A percentile compares a stretch with the other conserved stretches of the same genome.
Conservation (phyloP, 2,797 vertebrate species). For the Yasuhikotakia modesta region DNA sequence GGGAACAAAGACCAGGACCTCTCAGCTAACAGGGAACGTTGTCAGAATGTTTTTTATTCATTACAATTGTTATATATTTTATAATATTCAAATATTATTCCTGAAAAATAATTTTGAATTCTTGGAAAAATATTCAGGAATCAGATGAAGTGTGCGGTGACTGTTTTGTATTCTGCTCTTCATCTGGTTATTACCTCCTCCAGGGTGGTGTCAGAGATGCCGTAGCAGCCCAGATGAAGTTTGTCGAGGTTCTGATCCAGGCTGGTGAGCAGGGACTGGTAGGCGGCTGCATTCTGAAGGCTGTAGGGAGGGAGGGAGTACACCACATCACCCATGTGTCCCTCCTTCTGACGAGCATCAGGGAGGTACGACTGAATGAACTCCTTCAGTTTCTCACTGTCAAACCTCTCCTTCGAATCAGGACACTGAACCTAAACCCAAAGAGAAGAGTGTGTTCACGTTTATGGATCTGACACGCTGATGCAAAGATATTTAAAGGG, state of each 20-base stretch:
- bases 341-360: conserved; percentile 86
- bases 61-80: too few species aligned
- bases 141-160: background rate
- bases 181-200: conserved; percentile 84
- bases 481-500: too few species aligned
- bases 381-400: conserved; percentile 79
- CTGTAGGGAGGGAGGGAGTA: conserved; percentile 89
- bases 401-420: conserved; percentile 71
- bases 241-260: conserved; percentile 84
- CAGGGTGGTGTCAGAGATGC: conserved; percentile 94
- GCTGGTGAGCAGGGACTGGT: conserved; percentile 85
- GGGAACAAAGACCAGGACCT: too few species aligned
- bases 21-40: too few species aligned
- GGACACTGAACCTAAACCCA: conserved; percentile 69
- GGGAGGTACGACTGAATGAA: conserved; percentile 90
- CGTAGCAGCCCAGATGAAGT: conserved; percentile 90
- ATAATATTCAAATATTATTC: too few species aligned
- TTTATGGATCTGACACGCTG: too few species aligned
- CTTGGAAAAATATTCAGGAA: too few species aligned
- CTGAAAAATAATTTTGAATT: too few species aligned
- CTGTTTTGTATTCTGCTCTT: too few species aligned
- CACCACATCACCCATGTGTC: conserved; percentile 87
- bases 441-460: background rate
- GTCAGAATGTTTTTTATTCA: too few species aligned
- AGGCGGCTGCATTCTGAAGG: conserved; percentile 82